Percentiles rank a stretch among this genome's conserved stretches.
Conservation (phyloP, 2,888 invertebrate species). For the Linnaemya vulpina region DNA sequence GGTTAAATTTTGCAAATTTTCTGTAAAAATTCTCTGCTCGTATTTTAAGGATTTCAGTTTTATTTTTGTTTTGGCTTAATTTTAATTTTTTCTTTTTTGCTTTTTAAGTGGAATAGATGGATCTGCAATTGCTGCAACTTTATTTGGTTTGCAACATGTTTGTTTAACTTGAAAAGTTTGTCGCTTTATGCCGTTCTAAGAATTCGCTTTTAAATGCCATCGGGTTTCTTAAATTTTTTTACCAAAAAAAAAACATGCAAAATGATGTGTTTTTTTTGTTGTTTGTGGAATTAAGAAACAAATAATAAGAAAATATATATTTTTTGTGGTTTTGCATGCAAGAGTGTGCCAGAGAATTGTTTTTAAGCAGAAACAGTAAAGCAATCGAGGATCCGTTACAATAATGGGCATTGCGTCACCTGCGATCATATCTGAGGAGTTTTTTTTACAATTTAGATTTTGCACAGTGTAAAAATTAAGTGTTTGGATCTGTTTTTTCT, state of each 20-base stretch:
- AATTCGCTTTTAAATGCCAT: slow-evolving; percentile 59
- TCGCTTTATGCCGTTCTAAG: slow-evolving; percentile 38
- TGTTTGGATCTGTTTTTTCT: not conserved
- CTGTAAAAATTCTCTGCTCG: slow-evolving; percentile 1
- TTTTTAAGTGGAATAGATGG: slow-evolving; percentile 6
- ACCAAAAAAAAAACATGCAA: not conserved
- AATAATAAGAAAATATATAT: not conserved
- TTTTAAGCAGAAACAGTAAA: slow-evolving; percentile 36
- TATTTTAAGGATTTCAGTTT: slow-evolving; percentile 41
- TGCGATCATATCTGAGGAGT: slow-evolving; percentile 52
- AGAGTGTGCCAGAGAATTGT: slow-evolving; percentile 15
- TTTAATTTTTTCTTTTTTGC: not conserved
- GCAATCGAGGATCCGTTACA: slow-evolving; percentile 65
- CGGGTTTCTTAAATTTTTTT: slow-evolving; percentile 30
- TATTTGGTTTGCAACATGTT: slow-evolving; percentile 36
- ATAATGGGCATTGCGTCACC: slow-evolving; percentile 64
- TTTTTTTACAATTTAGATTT: not conserved
- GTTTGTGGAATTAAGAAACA: slow-evolving; percentile 2
- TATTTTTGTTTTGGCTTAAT: no score
- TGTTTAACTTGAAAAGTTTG: not conserved
- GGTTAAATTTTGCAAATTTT: slow-evolving; percentile 28
- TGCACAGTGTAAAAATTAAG: not conserved
- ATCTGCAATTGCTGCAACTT: slow-evolving; percentile 45
- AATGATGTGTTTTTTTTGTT: not conserved
- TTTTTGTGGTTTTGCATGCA: slow-evolving; percentile 13